These are phyloP conservation scores for Enteromius trimaculatus DNA, from an alignment of 2,797 vertebrate genomes.

Conservation along the genomic window DNA sequence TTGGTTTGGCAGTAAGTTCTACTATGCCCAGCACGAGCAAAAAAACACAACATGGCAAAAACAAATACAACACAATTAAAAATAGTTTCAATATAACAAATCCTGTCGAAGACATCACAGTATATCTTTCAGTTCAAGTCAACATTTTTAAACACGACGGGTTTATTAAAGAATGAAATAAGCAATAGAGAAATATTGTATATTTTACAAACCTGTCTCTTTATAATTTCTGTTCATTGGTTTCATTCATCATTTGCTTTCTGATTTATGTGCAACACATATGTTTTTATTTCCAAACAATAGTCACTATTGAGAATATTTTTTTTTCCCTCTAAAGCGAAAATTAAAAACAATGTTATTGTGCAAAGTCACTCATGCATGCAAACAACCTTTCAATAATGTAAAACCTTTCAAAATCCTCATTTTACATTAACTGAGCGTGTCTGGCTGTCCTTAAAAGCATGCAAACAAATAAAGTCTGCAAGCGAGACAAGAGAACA, in stretches of 20 bases:
- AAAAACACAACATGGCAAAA: not conserved
- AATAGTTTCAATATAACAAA: not conserved
- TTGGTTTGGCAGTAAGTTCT: too few species aligned
- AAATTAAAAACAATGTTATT: not conserved
- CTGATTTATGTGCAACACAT: not conserved
- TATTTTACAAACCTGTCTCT: not conserved
- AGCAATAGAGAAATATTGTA: not conserved
- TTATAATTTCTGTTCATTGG: not conserved
- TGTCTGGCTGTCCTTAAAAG: not conserved
- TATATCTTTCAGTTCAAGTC: not conserved
- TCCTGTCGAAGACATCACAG: not conserved
- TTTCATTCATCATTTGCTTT: not conserved
- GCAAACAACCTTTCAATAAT: not conserved
- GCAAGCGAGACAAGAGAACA: not conserved
- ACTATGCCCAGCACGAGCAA: not conserved
- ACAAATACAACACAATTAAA: not conserved
- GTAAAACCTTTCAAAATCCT: constrained; percentile 1
- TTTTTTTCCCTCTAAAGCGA: not conserved
- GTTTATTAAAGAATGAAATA: constrained; percentile 1
- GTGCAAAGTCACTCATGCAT: not conserved
- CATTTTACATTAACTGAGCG: not conserved
- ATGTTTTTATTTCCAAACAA: not conserved
- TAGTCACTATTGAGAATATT: not conserved
- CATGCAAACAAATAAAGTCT: constrained; percentile 2
- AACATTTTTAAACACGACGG: too few species aligned